phyloP scores from a whole-genome alignment of 1,140 invertebrate genomes.

The Melanaphis sacchari region DNA sequence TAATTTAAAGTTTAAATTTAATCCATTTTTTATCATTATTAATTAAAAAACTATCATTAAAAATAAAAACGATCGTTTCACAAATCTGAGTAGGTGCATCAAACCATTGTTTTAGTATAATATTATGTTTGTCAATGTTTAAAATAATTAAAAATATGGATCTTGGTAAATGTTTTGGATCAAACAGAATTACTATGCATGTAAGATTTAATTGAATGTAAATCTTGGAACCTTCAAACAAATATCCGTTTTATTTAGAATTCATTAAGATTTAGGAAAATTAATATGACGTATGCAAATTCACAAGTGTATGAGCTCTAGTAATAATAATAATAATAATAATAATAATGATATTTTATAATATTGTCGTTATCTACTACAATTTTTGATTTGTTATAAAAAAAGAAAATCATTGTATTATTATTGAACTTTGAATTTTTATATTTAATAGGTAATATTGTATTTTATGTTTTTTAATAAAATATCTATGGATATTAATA shows the following conservation, averaged over 20 bases:
- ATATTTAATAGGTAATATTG: too few relatives aligned
- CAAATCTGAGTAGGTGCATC: too few relatives aligned
- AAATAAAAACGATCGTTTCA: too few relatives aligned
- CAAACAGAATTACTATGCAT: background rate
- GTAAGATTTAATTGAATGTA: background rate
- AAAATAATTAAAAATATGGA: too few relatives aligned
- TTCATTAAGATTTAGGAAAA: background rate
- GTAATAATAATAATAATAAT: too few relatives aligned
- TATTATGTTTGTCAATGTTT: too few relatives aligned
- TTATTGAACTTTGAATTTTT: background rate
- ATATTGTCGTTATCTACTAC: background rate
- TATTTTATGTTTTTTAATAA: too few relatives aligned
- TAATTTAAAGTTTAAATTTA: background rate
- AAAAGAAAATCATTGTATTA: background rate
- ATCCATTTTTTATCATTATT: background rate
- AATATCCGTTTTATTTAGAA: background rate
- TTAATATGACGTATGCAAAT: background rate
- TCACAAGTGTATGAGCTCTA: background rate
- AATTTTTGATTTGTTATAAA: too few relatives aligned
- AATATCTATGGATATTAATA: too few relatives aligned
- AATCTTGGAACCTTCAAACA: too few relatives aligned
- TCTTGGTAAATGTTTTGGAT: background rate
- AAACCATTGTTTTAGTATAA: background rate
- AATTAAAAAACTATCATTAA: too few relatives aligned
- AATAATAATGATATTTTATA: background rate